A percentile compares a stretch with the other conserved stretches of the same genome.
Evolutionary conservation across 2,797 vertebrate genomes (phyloP).

Genomic region (Parotocinclus haroldoi): DNA sequence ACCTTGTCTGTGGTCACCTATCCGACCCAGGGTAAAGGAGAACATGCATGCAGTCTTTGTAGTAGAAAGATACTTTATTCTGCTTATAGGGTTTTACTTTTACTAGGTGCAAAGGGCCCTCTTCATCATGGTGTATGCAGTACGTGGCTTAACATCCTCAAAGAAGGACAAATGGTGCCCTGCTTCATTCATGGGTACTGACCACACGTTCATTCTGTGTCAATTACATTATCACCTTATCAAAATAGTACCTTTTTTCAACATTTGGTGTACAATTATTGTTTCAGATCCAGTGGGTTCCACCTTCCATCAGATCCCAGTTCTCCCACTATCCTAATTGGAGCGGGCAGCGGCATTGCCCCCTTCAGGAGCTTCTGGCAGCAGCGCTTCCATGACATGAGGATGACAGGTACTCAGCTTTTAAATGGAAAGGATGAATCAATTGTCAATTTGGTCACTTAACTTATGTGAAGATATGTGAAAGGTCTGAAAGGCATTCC

Average conservation of each 20-base stretch:
- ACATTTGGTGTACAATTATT: neutral
- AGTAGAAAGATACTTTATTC: no score
- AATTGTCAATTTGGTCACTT: neutral
- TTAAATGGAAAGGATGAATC: neutral
- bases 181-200: conserved; percentile 76
- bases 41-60: neutral
- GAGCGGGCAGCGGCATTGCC: conserved; percentile 76
- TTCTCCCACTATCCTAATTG: conserved; percentile 73
- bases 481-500: conserved; percentile 56
- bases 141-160: conserved; percentile 73
- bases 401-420: conserved; percentile 42
- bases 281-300: conserved; percentile 67
- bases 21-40: conserved; percentile 69
- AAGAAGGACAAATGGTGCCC: conserved; percentile 62
- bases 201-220: neutral
- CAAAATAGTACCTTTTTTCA: neutral
- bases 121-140: conserved; percentile 81
- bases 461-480: neutral
- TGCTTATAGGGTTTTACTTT: neutral
- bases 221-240: neutral
- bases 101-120: conserved; percentile 72
- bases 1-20: conserved; percentile 77
- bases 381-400: conserved; percentile 70
- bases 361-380: conserved; percentile 83
- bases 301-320: conserved; percentile 70